Base-by-base conservation (phyloP, 2,888 invertebrate species). In the Callyntrura sp. region DNA sequence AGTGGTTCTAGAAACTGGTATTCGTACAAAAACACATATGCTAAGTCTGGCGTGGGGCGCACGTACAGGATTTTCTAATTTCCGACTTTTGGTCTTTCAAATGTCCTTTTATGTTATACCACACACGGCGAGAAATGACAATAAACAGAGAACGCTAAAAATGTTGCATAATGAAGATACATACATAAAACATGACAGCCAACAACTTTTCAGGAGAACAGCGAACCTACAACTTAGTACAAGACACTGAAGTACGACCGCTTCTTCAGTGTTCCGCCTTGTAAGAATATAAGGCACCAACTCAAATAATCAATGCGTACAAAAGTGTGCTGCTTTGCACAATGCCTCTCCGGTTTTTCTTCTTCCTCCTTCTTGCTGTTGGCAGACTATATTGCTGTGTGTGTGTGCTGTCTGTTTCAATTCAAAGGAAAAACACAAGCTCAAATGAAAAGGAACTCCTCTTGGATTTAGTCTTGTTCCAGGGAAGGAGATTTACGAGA, bases 401-500 rank as follows among this genome's bases (percentile, higher is more conserved):
- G 35, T 35, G 35, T 6, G 35, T 35, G 43, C 86, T 68, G 62
- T 79, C 45, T 57, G 51, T 55, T 62, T 51, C 78, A 45, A 79
- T 60, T 85, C 82, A 82, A 23, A 82, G 48, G 82, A 45, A 65
- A 70, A 82, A 65, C 48, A 62, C 23, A 62, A 11, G 43, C 25
- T 35, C 20, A 82, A 82, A 82, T 82, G 84, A 84, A 51, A 70
- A 55, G 51, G 55, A 84, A 70, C 84, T 84, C 70, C 70, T 55
- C 70, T 68, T 84, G 70, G 70, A 84, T 68, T 68, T 84, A 35
- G 55, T 28, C 70, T 70, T 70, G 68, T 76, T 85, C 76, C 60
- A 60, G 62, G 55, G 51, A 83, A 76, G 17, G 45, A 88, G 88
- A 88, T 88, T 88, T 73, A 88, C 88, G 88, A 82, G 81, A 88